Percentiles rank a stretch among this genome's conserved stretches.
Conservation (phyloP, 2,113 vertebrate species). For the Cinclus cinclus region DNA sequence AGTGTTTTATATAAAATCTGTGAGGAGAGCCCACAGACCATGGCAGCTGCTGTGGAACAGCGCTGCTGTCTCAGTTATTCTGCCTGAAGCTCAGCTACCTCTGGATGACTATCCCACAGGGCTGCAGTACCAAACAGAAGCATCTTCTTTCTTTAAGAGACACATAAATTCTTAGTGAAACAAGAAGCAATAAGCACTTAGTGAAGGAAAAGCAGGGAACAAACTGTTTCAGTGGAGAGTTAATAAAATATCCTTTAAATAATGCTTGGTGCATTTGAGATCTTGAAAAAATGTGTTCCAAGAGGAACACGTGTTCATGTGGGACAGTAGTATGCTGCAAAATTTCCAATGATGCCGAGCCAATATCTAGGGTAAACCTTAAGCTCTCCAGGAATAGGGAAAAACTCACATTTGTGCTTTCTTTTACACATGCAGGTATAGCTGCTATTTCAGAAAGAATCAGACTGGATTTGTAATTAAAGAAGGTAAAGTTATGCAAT, state of each 20-base stretch:
- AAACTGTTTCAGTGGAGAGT: neutral
- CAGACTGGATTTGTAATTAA: neutral
- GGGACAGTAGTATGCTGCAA: neutral
- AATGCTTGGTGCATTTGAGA: neutral
- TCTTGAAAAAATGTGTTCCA: neutral
- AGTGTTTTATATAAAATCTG: neutral
- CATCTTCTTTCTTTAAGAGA: neutral
- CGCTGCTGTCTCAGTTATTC: neutral
- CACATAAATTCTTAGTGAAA: neutral
- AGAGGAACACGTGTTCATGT: neutral
- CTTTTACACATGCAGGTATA: neutral
- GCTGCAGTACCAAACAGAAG: neutral
- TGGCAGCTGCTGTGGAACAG: neutral
- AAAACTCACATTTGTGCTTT: neutral
- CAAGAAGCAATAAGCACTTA: neutral
- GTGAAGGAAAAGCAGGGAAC: neutral
- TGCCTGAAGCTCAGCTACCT: neutral
- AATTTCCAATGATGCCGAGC: neutral
- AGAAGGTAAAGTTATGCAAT: neutral
- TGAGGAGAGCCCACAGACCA: neutral
- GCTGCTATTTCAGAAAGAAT: neutral
- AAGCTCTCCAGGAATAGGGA: neutral
- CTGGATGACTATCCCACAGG: accelerated
- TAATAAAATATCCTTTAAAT: neutral
- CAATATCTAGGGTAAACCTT: neutral